Evolutionary conservation across 2,888 invertebrate species (phyloP), one percentile per base, ranked within the genome.

Genomic region (Cantharis flavilabris): DNA sequence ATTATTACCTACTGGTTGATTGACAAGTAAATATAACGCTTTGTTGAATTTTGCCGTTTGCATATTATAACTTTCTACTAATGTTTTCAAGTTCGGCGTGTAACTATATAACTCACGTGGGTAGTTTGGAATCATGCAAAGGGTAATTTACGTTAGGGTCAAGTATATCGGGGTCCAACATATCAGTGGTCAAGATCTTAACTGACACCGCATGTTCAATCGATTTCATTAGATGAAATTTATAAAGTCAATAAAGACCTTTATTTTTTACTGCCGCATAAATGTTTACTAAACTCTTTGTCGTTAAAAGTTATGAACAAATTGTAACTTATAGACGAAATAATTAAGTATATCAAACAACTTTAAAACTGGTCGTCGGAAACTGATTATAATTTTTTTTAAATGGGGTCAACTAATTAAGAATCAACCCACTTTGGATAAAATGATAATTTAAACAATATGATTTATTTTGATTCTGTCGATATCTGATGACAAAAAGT

Each of bases 121-220:
- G 72, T 73, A 72, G 76, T 65, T 76, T 76, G 67, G 70, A 73
- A 78, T 77, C 81, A 82, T 79, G 82, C 80, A 80, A 82, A 80
- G 81, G 82, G 81, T 80, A 82, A 82, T 81, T 81, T 81, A 79
- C 81, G 81, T 78, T 83, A 82, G 85, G 87, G 86, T 87, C 86
- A 86, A 86, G 86, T 86, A 85, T 86, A 84, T 83, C 84, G 82
- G 79, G 80, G 82, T 81, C 81, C 80, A 76, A 75, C 78, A 78
- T 86, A 87, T 87, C 87, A 80, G 69, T 83, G 86, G 78, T 86
- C 85, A 85, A 86, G 86, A 87, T 87, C 87, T 86, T 76, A 80
- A 81, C 82, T 80, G 82, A 83, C 86, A 83, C 83, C 83, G 84
- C 84, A 84, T 83, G 84, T 83, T 82, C 84, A 86, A 86, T 86